Conservation (phyloP, 2,797 vertebrate genomes). For the Astyanax mexicanus region DNA sequence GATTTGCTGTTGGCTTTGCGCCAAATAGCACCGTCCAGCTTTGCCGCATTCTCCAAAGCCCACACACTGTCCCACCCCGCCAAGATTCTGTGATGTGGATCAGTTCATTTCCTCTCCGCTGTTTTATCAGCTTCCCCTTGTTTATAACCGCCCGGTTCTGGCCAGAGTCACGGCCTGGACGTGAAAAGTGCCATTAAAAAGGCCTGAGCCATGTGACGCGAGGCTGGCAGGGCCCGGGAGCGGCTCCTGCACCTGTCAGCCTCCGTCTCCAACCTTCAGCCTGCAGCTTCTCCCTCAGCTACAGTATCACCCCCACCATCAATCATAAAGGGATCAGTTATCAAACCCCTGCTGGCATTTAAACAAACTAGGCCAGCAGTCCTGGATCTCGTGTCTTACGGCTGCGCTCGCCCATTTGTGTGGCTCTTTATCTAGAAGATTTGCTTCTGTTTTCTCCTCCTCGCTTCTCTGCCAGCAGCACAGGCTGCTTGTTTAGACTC, state of each 20-base stretch:
- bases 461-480: not conserved
- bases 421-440: slow-evolving; percentile 24
- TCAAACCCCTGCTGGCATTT: slow-evolving; percentile 53
- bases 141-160: slow-evolving; percentile 39
- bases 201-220: slow-evolving; percentile 31
- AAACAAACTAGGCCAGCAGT: slow-evolving; percentile 47
- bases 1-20: slow-evolving; percentile 29
- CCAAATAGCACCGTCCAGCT: not conserved
- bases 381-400: slow-evolving; percentile 44
- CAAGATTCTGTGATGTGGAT: slow-evolving; percentile 52
- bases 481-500: slow-evolving; percentile 17
- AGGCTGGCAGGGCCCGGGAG: slow-evolving; percentile 44
- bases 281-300: slow-evolving; percentile 44
- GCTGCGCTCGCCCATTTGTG: slow-evolving; percentile 18
- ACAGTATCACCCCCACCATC: slow-evolving; percentile 43
- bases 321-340: slow-evolving; percentile 50
- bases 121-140: slow-evolving; percentile 44
- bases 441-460: slow-evolving; percentile 37
- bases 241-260: slow-evolving; percentile 54
- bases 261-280: slow-evolving; percentile 38
- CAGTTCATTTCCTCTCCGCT: slow-evolving; percentile 53
- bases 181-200: slow-evolving; percentile 52
- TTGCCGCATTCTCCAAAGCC: slow-evolving; percentile 20
- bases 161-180: slow-evolving; percentile 20
- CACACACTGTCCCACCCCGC: slow-evolving; percentile 1